Base-by-base conservation (phyloP, 2,888 invertebrate species). In the Brenthis hecate region DNA sequence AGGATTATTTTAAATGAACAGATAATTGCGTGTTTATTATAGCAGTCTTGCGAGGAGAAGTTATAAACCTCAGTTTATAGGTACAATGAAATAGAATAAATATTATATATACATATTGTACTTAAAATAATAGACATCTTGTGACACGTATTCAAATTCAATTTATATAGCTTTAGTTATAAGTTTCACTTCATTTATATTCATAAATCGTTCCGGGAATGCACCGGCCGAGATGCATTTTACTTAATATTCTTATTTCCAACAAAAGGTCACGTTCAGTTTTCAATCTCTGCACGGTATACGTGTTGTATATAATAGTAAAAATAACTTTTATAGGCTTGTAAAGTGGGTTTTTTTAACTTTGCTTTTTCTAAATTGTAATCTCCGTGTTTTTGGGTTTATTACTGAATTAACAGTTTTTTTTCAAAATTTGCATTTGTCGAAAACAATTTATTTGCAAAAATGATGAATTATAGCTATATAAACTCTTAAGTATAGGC, bases 161-260 rank as follows among this genome's bases (percentile, higher is more conserved):
- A 67, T 62, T 62, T 56, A 62, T 67, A 56, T 36, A 62, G 43
- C 43, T 56, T 16, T 62, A 67, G 51, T 43, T 72, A 68, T 72
- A 64, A 62, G 66, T 67, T 71, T 63, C 56, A 67, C 28, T 62
- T 71, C 65, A 67, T 73, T 73, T 68, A 70, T 67, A 73, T 70
- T 72, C 73, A 73, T 72, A 72, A 67, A 69, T 67, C 69, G 73
- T 72, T 65, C 19, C 63, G 67, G 62, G 67, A 72, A 72, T 73
- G 71, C 69, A 73, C 69, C 66, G 71, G 57, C 64, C 66, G 66
- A 60, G 69, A 55, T 56, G 63, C 63, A 66, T 51, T 67, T 64
- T 71, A 68, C 63, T 66, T 69, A 71, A 66, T 69, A 69, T 69
- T 69, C 69, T 69, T 69, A 63, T 66, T 64, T 68, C 65, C 47